Conservation (phyloP, 2,113 vertebrate species). For the Myodes glareolus region DNA sequence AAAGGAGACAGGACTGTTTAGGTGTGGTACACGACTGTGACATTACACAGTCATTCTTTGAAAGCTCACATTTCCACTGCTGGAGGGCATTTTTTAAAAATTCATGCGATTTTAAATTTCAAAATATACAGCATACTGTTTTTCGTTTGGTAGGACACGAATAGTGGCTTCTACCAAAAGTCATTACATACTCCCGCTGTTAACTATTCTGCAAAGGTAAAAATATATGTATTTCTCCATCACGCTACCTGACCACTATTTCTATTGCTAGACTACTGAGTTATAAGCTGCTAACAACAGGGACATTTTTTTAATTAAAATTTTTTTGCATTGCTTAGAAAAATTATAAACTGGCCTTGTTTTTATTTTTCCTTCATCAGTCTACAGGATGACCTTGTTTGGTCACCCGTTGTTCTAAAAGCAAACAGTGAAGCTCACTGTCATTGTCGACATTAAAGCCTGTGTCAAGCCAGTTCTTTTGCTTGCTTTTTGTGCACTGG, state of each 20-base stretch:
- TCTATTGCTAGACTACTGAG: not conserved
- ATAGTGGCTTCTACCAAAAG: no score
- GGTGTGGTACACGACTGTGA: not conserved
- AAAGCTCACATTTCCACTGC: not conserved
- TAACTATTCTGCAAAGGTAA: not conserved
- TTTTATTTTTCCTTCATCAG: not conserved
- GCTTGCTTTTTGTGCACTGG: not conserved
- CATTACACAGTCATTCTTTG: not conserved
- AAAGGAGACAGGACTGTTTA: not conserved
- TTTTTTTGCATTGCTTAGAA: not conserved
- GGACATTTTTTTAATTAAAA: not conserved
- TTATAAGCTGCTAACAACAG: not conserved
- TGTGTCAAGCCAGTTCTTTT: not conserved
- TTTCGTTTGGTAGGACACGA: conserved; percentile 28
- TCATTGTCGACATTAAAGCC: not conserved
- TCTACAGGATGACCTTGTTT: not conserved
- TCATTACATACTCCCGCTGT: not conserved
- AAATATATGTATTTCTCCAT: not conserved
- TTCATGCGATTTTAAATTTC: not conserved
- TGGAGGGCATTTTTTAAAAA: conserved; percentile 1
- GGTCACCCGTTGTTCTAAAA: not conserved
- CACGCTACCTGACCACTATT: not conserved
- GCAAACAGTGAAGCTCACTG: not conserved
- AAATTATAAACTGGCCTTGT: not conserved
- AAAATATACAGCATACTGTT: not conserved